These are phyloP conservation scores for Masticophis lateralis DNA, from an alignment of 2,797 vertebrate species.

Conservation along the genomic window DNA sequence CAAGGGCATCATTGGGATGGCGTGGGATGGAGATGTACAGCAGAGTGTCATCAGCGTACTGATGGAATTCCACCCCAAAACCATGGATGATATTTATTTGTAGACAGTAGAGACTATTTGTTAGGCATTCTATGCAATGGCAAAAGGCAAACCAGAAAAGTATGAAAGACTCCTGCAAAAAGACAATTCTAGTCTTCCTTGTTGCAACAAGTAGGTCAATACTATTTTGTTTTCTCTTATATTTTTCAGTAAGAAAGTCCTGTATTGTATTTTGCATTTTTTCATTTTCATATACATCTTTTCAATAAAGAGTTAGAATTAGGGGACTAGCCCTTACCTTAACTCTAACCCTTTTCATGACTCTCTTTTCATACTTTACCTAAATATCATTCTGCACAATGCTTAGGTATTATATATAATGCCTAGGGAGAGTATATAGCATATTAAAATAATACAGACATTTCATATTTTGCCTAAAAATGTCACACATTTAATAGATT, in stretches of 20 bases:
- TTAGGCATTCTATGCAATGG: not conserved
- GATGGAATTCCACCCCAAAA: too few relatives aligned
- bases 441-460: not conserved
- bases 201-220: not conserved
- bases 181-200: not conserved
- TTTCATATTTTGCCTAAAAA: not conserved
- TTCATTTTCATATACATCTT: not conserved
- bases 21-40: too few relatives aligned
- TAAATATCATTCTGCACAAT: not conserved
- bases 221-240: not conserved
- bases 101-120: not conserved
- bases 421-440: not conserved
- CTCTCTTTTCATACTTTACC: not conserved
- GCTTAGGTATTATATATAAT: not conserved
- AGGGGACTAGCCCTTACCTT: not conserved
- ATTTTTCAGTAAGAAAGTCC: not conserved
- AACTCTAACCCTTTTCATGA: not conserved
- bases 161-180: not conserved
- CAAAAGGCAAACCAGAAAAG: not conserved
- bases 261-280: not conserved
- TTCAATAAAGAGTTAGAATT: not conserved
- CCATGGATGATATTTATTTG: too few relatives aligned
- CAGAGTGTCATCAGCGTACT: too few relatives aligned
- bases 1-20: too few relatives aligned
- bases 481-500: not conserved